phyloP scores from a whole-genome alignment of 2,888 invertebrate species.

The Brenthis hecate region DNA sequence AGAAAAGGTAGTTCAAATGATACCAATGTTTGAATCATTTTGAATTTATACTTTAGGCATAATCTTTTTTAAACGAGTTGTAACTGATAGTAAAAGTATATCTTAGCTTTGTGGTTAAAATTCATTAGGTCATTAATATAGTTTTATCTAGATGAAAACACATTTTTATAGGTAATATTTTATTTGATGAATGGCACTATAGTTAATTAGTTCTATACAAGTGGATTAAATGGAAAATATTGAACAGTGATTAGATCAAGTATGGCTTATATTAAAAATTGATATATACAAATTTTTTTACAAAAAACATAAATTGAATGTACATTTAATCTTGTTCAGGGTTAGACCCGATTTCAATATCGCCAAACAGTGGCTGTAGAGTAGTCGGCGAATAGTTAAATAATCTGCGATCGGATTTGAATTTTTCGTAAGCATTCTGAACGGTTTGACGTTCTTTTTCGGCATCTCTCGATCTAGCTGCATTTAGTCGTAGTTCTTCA shows the following conservation, averaged over 20 bases:
- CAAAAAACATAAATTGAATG: background rate
- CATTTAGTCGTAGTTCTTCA: constrained; percentile 56
- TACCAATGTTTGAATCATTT: background rate
- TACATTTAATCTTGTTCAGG: constrained; percentile 9
- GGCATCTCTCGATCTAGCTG: constrained; percentile 57
- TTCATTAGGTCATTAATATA: constrained; percentile 15
- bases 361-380: constrained; percentile 3
- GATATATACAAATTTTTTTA: constrained; percentile 21
- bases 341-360: constrained; percentile 18
- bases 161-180: constrained; percentile 12
- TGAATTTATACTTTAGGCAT: constrained; percentile 16
- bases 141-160: constrained; percentile 1
- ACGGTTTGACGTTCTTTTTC: constrained; percentile 59
- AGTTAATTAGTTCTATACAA: constrained; percentile 20
- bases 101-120: constrained; percentile 10
- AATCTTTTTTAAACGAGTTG: constrained; percentile 25
- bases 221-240: constrained; percentile 10
- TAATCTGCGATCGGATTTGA: constrained; percentile 38
- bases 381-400: background rate
- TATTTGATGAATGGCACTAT: constrained; percentile 32
- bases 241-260: constrained; percentile 9
- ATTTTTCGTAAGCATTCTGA: constrained; percentile 51
- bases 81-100: constrained; percentile 3
- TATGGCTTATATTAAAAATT: constrained; percentile 15
- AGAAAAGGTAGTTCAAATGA: constrained; percentile 12